These are phyloP conservation scores for Nannobrachium achirus DNA, from an alignment of 2,113 vertebrate species.

Conservation along the genomic window DNA sequence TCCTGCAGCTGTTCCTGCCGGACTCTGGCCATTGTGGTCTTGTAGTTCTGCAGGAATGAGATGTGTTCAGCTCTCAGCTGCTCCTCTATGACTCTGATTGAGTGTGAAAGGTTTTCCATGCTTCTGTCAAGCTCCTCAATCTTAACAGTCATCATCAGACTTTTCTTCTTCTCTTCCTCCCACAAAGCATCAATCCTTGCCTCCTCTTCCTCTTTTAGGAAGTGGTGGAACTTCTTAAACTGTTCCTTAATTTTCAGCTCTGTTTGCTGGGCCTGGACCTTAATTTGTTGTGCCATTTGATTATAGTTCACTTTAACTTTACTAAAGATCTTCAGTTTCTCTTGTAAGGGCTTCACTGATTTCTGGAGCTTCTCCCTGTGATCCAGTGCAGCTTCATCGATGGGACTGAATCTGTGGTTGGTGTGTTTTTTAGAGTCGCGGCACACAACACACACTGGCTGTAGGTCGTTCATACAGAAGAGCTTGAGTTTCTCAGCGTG, in stretches of 20 bases:
- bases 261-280: constrained; percentile 19
- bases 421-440: constrained; percentile 16
- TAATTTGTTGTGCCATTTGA: constrained; percentile 15
- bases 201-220: constrained; percentile 14
- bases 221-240: constrained; percentile 16
- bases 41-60: constrained; percentile 9
- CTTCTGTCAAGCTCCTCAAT: constrained; percentile 7
- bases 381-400: constrained; percentile 12
- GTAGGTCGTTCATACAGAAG: constrained; percentile 22
- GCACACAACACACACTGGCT: constrained; percentile 31
- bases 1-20: constrained; percentile 4
- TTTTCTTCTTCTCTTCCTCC: constrained; percentile 21
- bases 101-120: neutral
- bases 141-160: constrained; percentile 3
- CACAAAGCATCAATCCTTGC: neutral
- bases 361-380: constrained; percentile 5
- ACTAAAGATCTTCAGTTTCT: constrained; percentile 11
- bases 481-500: constrained; percentile 28
- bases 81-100: constrained; percentile 15
- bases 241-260: constrained; percentile 7
- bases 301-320: constrained; percentile 15
- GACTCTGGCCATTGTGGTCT: constrained; percentile 8
- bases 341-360: neutral
- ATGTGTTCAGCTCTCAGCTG: neutral
- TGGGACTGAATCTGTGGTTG: constrained; percentile 10